Conservation (phyloP, 2,113 vertebrate species). For the Odobenus rosmarus region DNA sequence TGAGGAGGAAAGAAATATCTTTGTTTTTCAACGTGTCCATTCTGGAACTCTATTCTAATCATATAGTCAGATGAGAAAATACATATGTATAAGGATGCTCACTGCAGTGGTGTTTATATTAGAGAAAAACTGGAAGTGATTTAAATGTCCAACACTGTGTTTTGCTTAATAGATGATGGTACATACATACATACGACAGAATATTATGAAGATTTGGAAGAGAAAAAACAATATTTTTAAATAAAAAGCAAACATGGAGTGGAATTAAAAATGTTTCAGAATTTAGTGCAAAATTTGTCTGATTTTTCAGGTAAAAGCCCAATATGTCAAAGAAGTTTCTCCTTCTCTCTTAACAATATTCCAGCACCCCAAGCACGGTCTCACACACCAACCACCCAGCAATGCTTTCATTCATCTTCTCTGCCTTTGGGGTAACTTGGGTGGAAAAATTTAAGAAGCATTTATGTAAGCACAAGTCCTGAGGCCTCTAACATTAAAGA, state of each 20-base stretch:
- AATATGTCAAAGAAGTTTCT: slow-evolving; percentile 23
- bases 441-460: slow-evolving; percentile 39
- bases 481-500: slow-evolving; percentile 51
- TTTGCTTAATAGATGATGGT: slow-evolving; percentile 25
- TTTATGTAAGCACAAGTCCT: slow-evolving; percentile 59
- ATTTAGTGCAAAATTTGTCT: slow-evolving; percentile 23
- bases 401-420: slow-evolving; percentile 53
- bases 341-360: background rate
- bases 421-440: slow-evolving; percentile 45
- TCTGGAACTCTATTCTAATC: slow-evolving; percentile 45
- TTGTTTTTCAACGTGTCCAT: background rate
- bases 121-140: slow-evolving; percentile 36
- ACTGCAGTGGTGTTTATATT: background rate
- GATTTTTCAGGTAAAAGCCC: slow-evolving; percentile 4
- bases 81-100: background rate
- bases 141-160: background rate
- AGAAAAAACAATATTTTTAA: slow-evolving; percentile 50
- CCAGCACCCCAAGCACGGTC: background rate
- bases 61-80: slow-evolving; percentile 46
- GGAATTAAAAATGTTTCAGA: slow-evolving; percentile 18
- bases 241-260: slow-evolving; percentile 30
- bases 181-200: background rate
- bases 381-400: background rate
- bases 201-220: slow-evolving; percentile 1
- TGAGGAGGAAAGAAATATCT: background rate